Evolutionary conservation across 2,113 vertebrate genomes (phyloP).

Genomic region (Noctilio leporinus): DNA sequence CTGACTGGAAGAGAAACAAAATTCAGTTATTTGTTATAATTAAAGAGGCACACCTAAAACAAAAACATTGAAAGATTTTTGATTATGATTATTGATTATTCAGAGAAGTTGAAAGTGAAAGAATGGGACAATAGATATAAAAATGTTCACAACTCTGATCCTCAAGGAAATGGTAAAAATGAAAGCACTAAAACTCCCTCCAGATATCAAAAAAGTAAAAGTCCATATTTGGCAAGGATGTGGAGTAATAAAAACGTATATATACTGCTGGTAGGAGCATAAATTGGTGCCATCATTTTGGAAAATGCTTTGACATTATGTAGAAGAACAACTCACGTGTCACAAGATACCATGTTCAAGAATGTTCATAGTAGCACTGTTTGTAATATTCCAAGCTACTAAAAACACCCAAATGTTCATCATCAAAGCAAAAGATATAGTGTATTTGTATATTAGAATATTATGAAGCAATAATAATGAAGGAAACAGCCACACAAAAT

Average conservation of each 20-base stretch:
- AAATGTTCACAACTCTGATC: neutral
- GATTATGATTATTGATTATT: no score
- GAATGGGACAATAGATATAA: neutral
- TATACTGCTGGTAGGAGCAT: neutral
- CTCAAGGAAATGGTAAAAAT: neutral
- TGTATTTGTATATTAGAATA: neutral
- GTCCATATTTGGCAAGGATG: neutral
- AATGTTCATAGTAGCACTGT: neutral
- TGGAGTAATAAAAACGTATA: neutral
- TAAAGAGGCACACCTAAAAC: neutral
- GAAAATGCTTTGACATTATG: neutral
- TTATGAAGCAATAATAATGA: neutral
- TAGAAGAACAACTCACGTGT: neutral
- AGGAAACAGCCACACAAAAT: neutral
- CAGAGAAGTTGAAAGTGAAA: neutral
- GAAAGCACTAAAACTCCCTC: neutral
- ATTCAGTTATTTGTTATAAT: neutral
- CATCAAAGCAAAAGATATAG: neutral
- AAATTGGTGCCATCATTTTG: neutral
- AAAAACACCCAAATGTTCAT: neutral
- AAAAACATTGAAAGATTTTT: no score
- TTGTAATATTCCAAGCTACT: neutral
- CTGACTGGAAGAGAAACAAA: neutral
- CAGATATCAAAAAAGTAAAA: neutral
- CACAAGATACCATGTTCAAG: neutral